Base-by-base conservation (phyloP, 2,797 vertebrate species). In the Hippocampus kuda region DNA sequence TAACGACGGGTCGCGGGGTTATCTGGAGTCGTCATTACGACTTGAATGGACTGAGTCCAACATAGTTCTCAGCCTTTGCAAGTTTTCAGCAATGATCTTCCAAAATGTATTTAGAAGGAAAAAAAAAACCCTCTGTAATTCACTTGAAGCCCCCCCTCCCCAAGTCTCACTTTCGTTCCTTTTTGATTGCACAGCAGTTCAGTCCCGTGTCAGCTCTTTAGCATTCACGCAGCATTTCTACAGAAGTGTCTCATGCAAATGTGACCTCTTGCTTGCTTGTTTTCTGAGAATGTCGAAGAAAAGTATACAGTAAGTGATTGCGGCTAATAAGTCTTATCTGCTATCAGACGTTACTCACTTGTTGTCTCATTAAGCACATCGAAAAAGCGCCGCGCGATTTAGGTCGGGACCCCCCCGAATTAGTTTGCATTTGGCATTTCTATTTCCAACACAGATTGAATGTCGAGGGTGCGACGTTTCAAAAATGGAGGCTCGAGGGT, bases 351-450 rank as follows among this genome's bases (percentile, higher is more conserved):
- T 38, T 38, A 38, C 34, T 27, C 6, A 18, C 13, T 22, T 27
- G 27, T n/a, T 15, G 24, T 48, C 42, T 65, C 44, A 48, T 48
- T 65, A 65, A 62, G 34, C 26, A 4, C 24, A 16, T 1, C 1
- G 22, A n/a, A 16, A 26, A 15, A 26, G 44, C 42, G n/a, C 66
- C 71, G 68, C 70, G 75, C 68, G 64, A 84, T 78, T 78, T 66
- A 56, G 75, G 75, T 76, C 76, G 75, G 26, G 73, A 76, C 70
- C 75, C 34, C 34, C 69, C 18, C 1, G 67, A 79, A 78, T 81
- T 84, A 83, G 85, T 86, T 84, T 80, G 75, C 76, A 80, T 83
- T 84, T 76, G 71, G 79, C 72, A 75, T 85, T 77, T 79, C 77
- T 81, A 72, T 79, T 77, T 75, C 68, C 74, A 79, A 0, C 68